Evolutionary conservation across 2,113 vertebrate species (phyloP).

Genomic region (Varanus salvator): DNA sequence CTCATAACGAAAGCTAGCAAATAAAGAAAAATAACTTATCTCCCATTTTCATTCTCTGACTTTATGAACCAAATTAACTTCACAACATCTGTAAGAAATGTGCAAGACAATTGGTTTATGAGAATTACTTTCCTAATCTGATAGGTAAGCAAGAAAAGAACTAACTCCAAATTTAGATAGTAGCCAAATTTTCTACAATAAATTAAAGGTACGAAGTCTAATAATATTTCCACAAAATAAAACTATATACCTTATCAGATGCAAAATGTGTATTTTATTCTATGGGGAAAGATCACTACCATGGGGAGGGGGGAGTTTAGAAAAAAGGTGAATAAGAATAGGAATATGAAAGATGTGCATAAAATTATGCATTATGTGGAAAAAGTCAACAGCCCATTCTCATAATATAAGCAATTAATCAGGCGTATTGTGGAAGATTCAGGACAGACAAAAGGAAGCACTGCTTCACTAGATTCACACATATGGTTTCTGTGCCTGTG

Average conservation of each 20-base stretch:
- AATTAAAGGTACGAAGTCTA: neutral
- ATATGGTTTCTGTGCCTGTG: too few species aligned
- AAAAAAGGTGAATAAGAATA: neutral
- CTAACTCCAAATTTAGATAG: neutral
- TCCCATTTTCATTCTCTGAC: neutral
- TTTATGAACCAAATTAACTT: neutral
- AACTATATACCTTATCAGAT: neutral
- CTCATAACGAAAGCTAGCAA: neutral
- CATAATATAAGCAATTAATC: neutral
- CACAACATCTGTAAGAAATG: neutral
- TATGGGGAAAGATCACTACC: too few species aligned
- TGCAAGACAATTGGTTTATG: neutral
- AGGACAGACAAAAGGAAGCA: too few species aligned
- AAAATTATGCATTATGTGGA: neutral
- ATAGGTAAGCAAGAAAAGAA: conserved; percentile 1
- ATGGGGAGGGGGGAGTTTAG: neutral
- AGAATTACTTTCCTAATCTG: conserved; percentile 11
- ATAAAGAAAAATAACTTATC: conserved; percentile 2
- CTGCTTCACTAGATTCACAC: too few species aligned
- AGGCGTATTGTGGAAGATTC: too few species aligned
- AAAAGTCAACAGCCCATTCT: neutral
- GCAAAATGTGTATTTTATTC: neutral
- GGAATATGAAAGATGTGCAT: neutral
- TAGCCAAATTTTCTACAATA: neutral
- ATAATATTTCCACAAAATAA: neutral